These are phyloP conservation scores for Argynnis bischoffii DNA, from an alignment of 2,888 invertebrate species.

Conservation along the genomic window DNA sequence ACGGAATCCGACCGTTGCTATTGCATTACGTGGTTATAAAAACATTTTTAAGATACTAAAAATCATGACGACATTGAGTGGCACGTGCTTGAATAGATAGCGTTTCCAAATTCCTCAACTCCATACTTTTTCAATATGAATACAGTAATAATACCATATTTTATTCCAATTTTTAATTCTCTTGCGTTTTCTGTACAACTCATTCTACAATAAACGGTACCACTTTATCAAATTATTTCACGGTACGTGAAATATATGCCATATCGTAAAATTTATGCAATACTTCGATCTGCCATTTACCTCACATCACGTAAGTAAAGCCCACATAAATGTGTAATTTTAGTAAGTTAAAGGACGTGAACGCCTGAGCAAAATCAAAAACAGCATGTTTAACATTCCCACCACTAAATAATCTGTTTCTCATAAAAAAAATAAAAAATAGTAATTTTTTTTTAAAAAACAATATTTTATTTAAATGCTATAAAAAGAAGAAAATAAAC, in stretches of 20 bases:
- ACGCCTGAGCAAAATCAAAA: not conserved
- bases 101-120: too few relatives aligned
- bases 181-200: not conserved
- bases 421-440: too few relatives aligned
- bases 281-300: slow-evolving; percentile 20
- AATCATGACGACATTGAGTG: too few relatives aligned
- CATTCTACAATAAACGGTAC: not conserved
- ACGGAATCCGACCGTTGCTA: not conserved
- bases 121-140: too few relatives aligned
- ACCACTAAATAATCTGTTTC: too few relatives aligned
- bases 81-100: too few relatives aligned
- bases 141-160: too few relatives aligned
- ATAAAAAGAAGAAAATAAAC: too few relatives aligned
- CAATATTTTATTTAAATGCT: too few relatives aligned
- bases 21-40: not conserved
- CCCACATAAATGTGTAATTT: slow-evolving; percentile 17
- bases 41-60: not conserved
- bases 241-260: too few relatives aligned
- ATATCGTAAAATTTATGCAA: slow-evolving; percentile 19
- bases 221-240: slow-evolving; percentile 9
- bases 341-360: not conserved
- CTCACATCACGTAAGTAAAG: slow-evolving; percentile 12
- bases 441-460: too few relatives aligned
- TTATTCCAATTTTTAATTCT: not conserved
- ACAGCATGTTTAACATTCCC: too few relatives aligned